phyloP scores from a whole-genome alignment of 2,797 vertebrate species.

The Manis javanica region DNA sequence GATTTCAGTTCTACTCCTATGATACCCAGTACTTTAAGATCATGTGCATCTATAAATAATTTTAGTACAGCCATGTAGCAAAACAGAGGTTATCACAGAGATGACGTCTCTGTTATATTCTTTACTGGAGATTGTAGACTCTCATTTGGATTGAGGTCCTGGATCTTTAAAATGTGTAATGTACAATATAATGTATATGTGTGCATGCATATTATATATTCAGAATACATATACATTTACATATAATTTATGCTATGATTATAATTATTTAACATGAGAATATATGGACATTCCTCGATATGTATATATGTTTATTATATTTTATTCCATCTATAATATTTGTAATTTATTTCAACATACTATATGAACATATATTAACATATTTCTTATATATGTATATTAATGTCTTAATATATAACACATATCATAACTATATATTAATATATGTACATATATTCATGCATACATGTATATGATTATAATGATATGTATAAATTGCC shows the following conservation, averaged over 20 bases:
- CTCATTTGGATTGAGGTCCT: neutral
- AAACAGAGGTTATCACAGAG: accelerated
- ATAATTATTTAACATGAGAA: neutral
- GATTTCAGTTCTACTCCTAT: neutral
- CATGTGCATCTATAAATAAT: neutral
- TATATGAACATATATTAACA: too few species aligned
- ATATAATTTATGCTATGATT: neutral
- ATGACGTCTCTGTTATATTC: too few species aligned
- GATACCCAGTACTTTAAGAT: accelerated
- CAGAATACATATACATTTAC: neutral
- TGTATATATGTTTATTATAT: neutral
- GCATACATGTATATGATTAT: neutral
- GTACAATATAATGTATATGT: neutral
- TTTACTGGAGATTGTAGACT: neutral
- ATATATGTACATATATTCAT: too few species aligned
- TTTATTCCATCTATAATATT: neutral
- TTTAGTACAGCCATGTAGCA: neutral
- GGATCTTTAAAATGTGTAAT: accelerated
- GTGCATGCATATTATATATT: neutral
- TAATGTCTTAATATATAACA: neutral
- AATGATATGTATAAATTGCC: too few species aligned
- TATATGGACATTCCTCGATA: neutral
- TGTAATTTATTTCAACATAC: neutral
- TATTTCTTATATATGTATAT: neutral
- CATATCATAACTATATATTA: too few species aligned